A percentile compares a stretch with the other conserved stretches of the same genome.
These are phyloP conservation scores for Oenanthe oenanthe DNA, from an alignment of 2,113 vertebrate genomes.

Conservation along the genomic window DNA sequence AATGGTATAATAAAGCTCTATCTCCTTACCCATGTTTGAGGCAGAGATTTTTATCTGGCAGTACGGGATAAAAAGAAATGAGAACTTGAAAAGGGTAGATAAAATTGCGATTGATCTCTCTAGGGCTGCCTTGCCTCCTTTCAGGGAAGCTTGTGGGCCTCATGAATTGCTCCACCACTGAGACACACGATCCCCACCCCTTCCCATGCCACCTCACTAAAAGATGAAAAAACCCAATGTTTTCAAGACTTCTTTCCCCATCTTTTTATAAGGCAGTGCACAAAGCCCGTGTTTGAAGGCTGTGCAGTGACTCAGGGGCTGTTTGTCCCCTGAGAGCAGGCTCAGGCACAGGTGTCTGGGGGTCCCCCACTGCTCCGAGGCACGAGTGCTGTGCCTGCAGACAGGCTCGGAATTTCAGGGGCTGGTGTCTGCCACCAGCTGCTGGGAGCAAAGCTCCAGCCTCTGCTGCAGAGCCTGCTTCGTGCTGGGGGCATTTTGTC, in stretches of 20 bases:
- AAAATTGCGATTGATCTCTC: constrained; percentile 69
- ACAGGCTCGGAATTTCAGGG: not conserved
- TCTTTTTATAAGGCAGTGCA: not conserved
- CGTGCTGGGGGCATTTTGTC: not conserved
- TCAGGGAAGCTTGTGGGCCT: constrained; percentile 30
- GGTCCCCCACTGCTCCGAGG: not conserved
- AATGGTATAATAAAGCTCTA: constrained; percentile 69
- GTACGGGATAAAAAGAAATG: constrained; percentile 58
- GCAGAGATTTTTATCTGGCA: constrained; percentile 66
- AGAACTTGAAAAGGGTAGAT: constrained; percentile 70
- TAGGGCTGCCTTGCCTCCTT: constrained; percentile 47
- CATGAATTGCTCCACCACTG: constrained; percentile 1
- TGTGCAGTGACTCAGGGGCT: not conserved
- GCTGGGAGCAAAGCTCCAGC: not conserved
- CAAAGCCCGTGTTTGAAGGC: not conserved
- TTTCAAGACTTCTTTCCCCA: constrained; percentile 9
- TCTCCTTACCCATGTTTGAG: constrained; percentile 64
- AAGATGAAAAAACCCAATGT: not conserved
- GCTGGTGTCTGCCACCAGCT: not conserved
- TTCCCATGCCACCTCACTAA: not conserved
- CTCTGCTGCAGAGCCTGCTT: not conserved
- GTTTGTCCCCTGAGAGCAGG: not conserved
- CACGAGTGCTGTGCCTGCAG: not conserved
- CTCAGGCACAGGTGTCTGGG: not conserved
- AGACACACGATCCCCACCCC: not conserved